These are phyloP conservation scores for Cynocephalus volans DNA, from an alignment of 2,113 vertebrate species.

Conservation along the genomic window DNA sequence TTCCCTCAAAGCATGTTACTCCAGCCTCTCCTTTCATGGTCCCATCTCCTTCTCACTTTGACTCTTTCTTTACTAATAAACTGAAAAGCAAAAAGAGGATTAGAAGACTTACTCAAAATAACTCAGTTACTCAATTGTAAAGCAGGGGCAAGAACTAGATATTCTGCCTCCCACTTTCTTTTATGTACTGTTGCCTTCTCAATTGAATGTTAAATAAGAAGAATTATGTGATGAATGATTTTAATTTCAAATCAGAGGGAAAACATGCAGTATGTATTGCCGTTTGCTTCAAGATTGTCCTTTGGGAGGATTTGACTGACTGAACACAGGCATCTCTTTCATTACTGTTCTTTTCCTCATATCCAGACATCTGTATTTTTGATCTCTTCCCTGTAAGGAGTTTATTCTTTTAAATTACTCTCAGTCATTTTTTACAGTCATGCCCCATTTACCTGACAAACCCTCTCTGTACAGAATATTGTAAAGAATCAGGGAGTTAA, in stretches of 20 bases:
- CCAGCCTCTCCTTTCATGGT: neutral
- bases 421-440: neutral
- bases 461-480: neutral
- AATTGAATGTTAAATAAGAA: neutral
- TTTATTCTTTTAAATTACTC: conserved; percentile 7
- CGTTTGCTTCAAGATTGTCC: neutral
- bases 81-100: neutral
- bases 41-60: conserved; percentile 27
- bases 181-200: neutral
- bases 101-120: conserved; percentile 6
- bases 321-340: neutral
- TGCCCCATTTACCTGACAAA: neutral
- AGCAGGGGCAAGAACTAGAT: neutral
- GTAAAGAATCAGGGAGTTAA: conserved; percentile 27
- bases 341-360: neutral
- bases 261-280: neutral
- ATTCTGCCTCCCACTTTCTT: neutral
- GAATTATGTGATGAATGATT: neutral
- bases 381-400: conserved; percentile 6
- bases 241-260: neutral
- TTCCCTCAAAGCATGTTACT: neutral
- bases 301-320: neutral
- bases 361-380: neutral
- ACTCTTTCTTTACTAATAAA: conserved; percentile 36
- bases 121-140: neutral